Conservation (phyloP, 2,888 invertebrate genomes). For the Nemoura dubitans region DNA sequence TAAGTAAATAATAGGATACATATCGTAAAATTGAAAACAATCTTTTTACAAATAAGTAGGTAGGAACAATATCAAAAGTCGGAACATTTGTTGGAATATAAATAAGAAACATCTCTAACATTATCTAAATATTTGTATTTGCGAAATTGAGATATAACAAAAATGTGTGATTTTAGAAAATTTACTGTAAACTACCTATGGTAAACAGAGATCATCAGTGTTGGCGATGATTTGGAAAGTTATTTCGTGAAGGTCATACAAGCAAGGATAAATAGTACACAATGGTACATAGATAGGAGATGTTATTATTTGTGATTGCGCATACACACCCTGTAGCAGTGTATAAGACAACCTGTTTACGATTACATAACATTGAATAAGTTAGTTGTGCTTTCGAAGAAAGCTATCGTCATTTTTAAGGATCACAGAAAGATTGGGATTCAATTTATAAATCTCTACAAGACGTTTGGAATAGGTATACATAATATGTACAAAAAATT, state of each 20-base stretch:
- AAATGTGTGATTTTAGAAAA: neutral
- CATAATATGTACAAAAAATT: neutral
- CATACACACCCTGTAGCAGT: neutral
- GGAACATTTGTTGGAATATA: conserved; percentile 3
- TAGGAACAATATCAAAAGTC: conserved; percentile 34
- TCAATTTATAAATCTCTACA: neutral
- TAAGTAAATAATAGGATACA: conserved; percentile 33
- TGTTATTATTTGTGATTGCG: neutral
- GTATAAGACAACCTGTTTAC: neutral
- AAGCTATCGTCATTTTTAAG: neutral
- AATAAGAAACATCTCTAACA: neutral
- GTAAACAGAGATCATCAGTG: neutral
- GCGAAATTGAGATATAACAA: neutral
- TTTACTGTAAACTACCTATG: neutral
- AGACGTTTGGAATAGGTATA: conserved; percentile 5
- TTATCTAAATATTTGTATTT: neutral
- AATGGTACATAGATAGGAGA: neutral
- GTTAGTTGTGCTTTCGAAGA: neutral
- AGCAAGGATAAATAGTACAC: neutral
- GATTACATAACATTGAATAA: conserved; percentile 4
- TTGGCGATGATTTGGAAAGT: neutral
- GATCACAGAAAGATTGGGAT: conserved; percentile 1
- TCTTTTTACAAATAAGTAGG: conserved; percentile 30
- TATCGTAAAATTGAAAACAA: conserved; percentile 4
- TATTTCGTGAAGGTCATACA: neutral